Conservation (phyloP, 2,113 vertebrate species). For the Hippocampus comes region DNA sequence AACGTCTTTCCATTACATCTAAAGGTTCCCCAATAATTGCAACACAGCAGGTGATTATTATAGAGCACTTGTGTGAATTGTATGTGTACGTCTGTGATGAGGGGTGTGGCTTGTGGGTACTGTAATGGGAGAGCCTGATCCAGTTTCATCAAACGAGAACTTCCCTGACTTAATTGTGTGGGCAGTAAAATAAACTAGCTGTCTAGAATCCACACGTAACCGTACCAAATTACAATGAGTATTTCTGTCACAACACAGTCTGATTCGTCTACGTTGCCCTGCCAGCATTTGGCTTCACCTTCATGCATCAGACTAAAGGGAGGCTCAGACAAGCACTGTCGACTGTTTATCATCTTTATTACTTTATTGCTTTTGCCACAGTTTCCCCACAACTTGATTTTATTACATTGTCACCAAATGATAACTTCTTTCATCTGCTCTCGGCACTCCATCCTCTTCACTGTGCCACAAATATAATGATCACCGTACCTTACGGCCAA, state of each 20-base stretch:
- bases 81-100: constrained; percentile 21
- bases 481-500: constrained; percentile 44
- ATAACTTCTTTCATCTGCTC: constrained; percentile 64
- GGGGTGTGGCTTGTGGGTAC: constrained; percentile 44
- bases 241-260: constrained; percentile 19
- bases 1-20: constrained; percentile 10
- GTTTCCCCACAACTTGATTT: constrained; percentile 69
- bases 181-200: constrained; percentile 38
- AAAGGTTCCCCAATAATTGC: background rate
- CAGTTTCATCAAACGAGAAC: constrained; percentile 58
- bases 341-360: constrained; percentile 73
- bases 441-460: constrained; percentile 45
- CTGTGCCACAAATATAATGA: constrained; percentile 51
- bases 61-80: constrained; percentile 36
- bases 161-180: constrained; percentile 56
- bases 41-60: constrained; percentile 48
- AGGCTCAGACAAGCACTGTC: constrained; percentile 53
- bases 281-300: constrained; percentile 53
- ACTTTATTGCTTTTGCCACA: constrained; percentile 71
- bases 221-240: constrained; percentile 21
- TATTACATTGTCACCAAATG: constrained; percentile 70
- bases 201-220: constrained; percentile 23
- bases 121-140: constrained; percentile 62
- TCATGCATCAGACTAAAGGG: constrained; percentile 48
- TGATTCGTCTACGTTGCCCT: constrained; percentile 50